Conservation (phyloP, 1,140 invertebrate genomes). For the Orius laevigatus region DNA sequence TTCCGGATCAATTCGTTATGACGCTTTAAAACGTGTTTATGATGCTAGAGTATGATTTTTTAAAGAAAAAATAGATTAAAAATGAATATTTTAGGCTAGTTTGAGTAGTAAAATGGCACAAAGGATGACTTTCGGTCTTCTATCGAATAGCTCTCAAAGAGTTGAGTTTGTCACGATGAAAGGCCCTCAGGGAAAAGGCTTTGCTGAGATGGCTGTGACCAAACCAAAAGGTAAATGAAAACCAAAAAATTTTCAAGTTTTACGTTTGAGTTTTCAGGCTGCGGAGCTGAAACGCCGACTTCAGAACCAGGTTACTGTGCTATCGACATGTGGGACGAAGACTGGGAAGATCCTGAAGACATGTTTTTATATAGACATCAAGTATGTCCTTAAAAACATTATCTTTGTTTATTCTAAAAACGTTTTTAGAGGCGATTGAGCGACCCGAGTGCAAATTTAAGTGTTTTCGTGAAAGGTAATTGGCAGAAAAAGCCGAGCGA, state of each 20-base stretch:
- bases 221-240: conserved; percentile 70
- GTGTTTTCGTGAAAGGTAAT: conserved; percentile 68
- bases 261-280: conserved; percentile 28
- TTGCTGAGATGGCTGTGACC: conserved; percentile 95
- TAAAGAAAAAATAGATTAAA: too few species aligned
- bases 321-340: conserved; percentile 70
- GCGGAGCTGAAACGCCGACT: conserved; percentile 84
- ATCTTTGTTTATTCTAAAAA: too few species aligned
- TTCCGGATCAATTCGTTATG: conserved; percentile 91
- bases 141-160: conserved; percentile 60
- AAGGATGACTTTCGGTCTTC: conserved; percentile 86
- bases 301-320: conserved; percentile 78
- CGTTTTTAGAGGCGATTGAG: conserved; percentile 67
- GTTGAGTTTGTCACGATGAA: conserved; percentile 97
- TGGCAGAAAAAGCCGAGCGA: conserved; percentile 45
- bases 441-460: conserved; percentile 85
- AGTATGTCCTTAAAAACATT: too few species aligned
- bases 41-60: conserved; percentile 67
- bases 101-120: conserved; percentile 88
- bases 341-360: conserved; percentile 73
- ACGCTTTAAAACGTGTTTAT: conserved; percentile 90
- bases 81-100: conserved; percentile 53
- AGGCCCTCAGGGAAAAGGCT: conserved; percentile 88
- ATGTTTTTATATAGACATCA: conserved; percentile 47
- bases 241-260: background rate